Percentiles rank a stretch among this genome's conserved stretches.
Conservation (phyloP, 2,797 vertebrate genomes). For the Notolabrus celidotus region DNA sequence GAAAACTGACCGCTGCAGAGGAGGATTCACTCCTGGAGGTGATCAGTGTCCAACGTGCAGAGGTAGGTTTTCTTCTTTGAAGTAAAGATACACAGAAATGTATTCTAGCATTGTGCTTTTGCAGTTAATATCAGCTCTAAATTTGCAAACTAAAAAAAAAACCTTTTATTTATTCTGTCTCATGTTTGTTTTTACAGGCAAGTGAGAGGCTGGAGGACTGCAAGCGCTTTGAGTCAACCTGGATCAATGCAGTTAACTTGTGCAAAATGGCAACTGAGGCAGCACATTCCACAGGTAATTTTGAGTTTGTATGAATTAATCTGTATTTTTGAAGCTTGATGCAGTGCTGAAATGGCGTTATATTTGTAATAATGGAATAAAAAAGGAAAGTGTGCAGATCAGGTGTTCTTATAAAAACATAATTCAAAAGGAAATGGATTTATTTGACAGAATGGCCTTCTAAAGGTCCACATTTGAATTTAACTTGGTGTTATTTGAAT, state of each 20-base stretch:
- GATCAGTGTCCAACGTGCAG: conserved; percentile 91
- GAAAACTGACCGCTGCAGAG: conserved; percentile 90
- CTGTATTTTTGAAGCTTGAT: too few species aligned
- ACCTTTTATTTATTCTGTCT: background rate
- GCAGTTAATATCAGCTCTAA: background rate
- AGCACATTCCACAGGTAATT: conserved; percentile 89
- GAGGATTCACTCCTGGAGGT: conserved; percentile 92
- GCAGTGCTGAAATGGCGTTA: too few species aligned
- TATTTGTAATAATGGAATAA: too few species aligned
- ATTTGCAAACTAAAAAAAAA: background rate
- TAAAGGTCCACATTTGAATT: too few species aligned
- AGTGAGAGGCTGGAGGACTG: conserved; percentile 89
- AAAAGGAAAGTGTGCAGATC: too few species aligned
- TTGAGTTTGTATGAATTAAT: background rate
- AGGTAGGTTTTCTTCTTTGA: conserved; percentile 86
- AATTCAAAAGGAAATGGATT: too few species aligned
- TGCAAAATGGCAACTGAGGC: conserved; percentile 94
- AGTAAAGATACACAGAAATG: too few species aligned
- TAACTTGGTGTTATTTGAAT: background rate
- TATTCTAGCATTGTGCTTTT: background rate
- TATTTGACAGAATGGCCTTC: too few species aligned
- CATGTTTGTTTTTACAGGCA: conserved; percentile 80
- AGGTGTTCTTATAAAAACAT: too few species aligned
- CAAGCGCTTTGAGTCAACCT: conserved; percentile 89
- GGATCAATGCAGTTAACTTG: conserved; percentile 90